These are phyloP conservation scores for Eciton burchellii DNA, from an alignment of 1,140 invertebrate genomes.

Conservation along the genomic window DNA sequence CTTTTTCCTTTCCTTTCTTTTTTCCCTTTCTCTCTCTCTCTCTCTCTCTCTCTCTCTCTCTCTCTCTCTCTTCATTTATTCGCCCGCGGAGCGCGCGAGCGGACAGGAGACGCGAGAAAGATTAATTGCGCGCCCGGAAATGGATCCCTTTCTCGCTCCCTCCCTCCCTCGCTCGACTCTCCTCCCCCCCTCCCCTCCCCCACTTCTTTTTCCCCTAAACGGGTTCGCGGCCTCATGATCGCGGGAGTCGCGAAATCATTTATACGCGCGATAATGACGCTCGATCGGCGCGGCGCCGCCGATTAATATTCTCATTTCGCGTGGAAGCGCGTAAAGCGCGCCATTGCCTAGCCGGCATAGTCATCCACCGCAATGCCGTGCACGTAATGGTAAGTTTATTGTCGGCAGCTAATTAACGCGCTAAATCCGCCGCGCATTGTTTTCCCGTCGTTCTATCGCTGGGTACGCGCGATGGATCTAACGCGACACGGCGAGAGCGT, in stretches of 20 bases:
- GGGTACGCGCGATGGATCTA: not conserved
- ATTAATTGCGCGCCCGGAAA: slow-evolving; percentile 26
- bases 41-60: too few relatives aligned
- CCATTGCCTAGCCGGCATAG: slow-evolving; percentile 30
- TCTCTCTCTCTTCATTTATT: too few relatives aligned
- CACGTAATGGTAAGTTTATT: slow-evolving; percentile 52
- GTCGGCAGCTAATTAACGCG: slow-evolving; percentile 35
- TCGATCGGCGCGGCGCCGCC: slow-evolving; percentile 15
- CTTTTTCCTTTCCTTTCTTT: not conserved
- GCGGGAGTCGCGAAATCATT: not conserved
- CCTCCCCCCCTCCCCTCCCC: too few relatives aligned
- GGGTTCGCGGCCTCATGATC: too few relatives aligned
- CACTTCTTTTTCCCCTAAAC: not conserved
- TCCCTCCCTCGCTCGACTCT: too few relatives aligned
- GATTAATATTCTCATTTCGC: slow-evolving; percentile 51
- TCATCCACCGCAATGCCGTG: slow-evolving; percentile 26
- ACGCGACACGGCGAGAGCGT: not conserved
- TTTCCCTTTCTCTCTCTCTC: slow-evolving; percentile 10
- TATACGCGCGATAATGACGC: not conserved
- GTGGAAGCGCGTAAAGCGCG: slow-evolving; percentile 29
- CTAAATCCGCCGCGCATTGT: slow-evolving; percentile 37
- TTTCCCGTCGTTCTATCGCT: slow-evolving; percentile 12
- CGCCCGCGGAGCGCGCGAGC: not conserved
- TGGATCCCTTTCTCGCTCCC: too few relatives aligned
- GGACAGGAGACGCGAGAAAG: slow-evolving; percentile 13